Conservation (phyloP, 1,140 invertebrate species). For the Scylla paramamosain region DNA sequence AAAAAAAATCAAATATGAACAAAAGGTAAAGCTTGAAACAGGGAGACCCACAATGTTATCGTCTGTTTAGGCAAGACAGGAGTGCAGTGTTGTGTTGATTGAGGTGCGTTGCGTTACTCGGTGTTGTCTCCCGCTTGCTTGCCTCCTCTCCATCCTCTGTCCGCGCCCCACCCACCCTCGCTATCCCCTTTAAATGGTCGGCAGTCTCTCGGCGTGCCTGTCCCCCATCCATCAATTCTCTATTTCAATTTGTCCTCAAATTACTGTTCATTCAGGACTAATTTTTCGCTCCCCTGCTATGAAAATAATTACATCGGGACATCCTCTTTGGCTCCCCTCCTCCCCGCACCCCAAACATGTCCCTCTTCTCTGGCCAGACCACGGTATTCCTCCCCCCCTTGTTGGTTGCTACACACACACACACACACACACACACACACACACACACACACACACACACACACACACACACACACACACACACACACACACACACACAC, state of each 20-base stretch:
- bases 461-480: too few species aligned
- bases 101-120: too few species aligned
- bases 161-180: not conserved
- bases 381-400: too few species aligned
- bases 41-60: too few species aligned
- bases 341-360: not conserved
- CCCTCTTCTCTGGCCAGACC: not conserved
- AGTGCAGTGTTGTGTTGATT: too few species aligned
- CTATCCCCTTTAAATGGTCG: not conserved
- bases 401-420: not conserved
- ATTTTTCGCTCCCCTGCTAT: conserved; percentile 13
- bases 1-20: too few species aligned
- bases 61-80: too few species aligned
- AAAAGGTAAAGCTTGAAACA: too few species aligned
- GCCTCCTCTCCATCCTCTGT: not conserved
- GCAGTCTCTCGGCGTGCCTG: not conserved
- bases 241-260: conserved; percentile 23
- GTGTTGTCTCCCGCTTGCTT: not conserved
- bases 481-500: too few species aligned
- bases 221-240: conserved; percentile 10
- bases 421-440: too few species aligned
- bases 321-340: not conserved
- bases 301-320: not conserved
- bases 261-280: not conserved
- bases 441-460: too few species aligned